Base-by-base conservation (phyloP, 2,797 vertebrate genomes). In the Chromis chromis region DNA sequence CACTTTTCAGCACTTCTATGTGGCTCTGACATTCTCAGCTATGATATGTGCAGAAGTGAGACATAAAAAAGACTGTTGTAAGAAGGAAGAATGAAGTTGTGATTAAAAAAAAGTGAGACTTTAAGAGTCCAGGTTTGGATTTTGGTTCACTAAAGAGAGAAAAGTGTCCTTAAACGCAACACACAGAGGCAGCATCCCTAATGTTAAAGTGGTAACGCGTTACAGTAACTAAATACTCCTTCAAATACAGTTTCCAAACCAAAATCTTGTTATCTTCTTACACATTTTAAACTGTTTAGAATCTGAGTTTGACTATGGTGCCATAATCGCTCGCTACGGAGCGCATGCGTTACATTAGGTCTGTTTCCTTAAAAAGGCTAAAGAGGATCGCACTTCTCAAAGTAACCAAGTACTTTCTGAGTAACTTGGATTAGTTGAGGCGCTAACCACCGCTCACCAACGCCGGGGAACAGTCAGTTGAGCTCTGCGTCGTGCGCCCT, bases 381-480 rank as follows among this genome's bases (percentile, higher is more conserved):
- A 11, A 36, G 33, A 3, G 33, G 10, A 36, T 12, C 33, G 10
- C 33, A 65, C 24, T 68, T 74, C 31, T 10, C 4, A 9, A 52
- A 59, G 36, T 44, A 58, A 50, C 3, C 0, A 7, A 21, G 24
- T 73, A 57, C 46, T 27, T 17, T 65, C 16, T 22, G 53, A 46
- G 64, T 57, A 71, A 76, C 28, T 21, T 39, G 19, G 33, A 65
- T 60, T 46, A n/a, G 53, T 13, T 16, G 70, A 39, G 62, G 44
- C 48, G 76, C 90, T 88, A 44, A 85, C 86, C 87, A 40, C 70
- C 65, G 70, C 88, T 74, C 83, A 65, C 39, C 60, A 56, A 76
- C 28, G 46, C 74, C 70, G 74, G 73, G 77, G 71, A 82, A 69
- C 55, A 65, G 82, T 69, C 86, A 1, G 76, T 40, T 24, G 68